These are phyloP conservation scores for Kryptolebias ocellatus DNA, from an alignment of 2,797 vertebrate species.

Conservation along the genomic window DNA sequence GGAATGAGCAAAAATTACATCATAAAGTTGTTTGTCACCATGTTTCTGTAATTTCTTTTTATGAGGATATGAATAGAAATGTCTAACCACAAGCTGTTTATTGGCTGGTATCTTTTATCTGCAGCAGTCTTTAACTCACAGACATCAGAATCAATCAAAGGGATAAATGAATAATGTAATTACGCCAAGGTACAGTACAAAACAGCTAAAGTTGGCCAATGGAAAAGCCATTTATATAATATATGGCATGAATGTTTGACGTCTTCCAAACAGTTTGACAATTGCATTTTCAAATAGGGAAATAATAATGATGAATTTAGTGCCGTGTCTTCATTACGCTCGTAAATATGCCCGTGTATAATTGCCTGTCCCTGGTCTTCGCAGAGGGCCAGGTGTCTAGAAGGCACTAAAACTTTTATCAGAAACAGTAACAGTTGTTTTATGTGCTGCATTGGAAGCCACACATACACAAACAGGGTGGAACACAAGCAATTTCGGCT, in stretches of 20 bases:
- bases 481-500: constrained; percentile 54
- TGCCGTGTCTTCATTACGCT: background rate
- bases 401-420: constrained; percentile 27
- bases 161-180: constrained; percentile 5
- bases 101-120: background rate
- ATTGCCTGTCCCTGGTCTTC: constrained; percentile 2
- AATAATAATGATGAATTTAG: background rate
- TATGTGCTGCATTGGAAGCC: constrained; percentile 14
- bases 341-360: background rate
- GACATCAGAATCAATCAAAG: constrained; percentile 16
- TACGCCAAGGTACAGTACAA: background rate
- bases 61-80: background rate
- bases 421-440: constrained; percentile 44
- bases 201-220: background rate
- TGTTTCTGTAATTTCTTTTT: background rate
- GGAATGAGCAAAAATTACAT: background rate
- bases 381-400: constrained; percentile 10
- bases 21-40: too few relatives aligned
- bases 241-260: background rate
- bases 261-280: constrained; percentile 1
- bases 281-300: too few relatives aligned
- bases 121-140: background rate
- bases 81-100: background rate
- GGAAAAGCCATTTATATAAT: constrained; percentile 6
- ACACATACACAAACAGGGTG: constrained; percentile 11